phyloP scores from a whole-genome alignment of 2,888 invertebrate genomes.

The Tetheella fluctuosa region DNA sequence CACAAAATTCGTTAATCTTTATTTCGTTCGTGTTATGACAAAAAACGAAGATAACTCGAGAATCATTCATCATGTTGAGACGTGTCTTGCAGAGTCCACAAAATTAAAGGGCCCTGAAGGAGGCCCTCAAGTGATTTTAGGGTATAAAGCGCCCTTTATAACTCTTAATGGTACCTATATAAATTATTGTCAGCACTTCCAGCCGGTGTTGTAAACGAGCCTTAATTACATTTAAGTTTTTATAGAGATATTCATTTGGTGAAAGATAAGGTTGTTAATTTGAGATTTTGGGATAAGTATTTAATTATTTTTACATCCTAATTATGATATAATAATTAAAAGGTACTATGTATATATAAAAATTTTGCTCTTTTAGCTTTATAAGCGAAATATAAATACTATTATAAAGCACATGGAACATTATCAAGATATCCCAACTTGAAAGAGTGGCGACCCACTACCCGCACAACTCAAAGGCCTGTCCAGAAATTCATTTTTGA shows the following conservation, averaged over 20 bases:
- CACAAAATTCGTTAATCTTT: constrained; percentile 5
- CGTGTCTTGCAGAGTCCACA: constrained; percentile 15
- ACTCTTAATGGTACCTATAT: constrained; percentile 20
- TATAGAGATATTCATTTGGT: neutral
- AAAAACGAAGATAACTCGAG: constrained; percentile 13
- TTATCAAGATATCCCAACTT: neutral
- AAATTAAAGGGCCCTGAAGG: constrained; percentile 16
- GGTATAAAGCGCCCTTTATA: constrained; percentile 12
- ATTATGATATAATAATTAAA: neutral
- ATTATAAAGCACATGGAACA: neutral
- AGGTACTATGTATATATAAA: no score
- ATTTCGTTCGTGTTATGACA: constrained; percentile 1
- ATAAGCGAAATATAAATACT: neutral
- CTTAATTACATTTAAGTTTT: constrained; percentile 20
- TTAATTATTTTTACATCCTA: neutral
- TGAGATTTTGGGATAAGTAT: neutral
- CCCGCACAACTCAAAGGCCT: constrained; percentile 3
- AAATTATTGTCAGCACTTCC: constrained; percentile 23
- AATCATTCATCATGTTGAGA: constrained; percentile 17
- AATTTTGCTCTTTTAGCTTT: no score
- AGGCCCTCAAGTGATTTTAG: constrained; percentile 12
- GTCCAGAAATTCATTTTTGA: constrained; percentile 6
- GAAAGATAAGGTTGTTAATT: neutral
- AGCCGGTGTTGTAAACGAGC: constrained; percentile 20
- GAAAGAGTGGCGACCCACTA: neutral